Evolutionary conservation across 2,888 invertebrate species (phyloP), one percentile per base, ranked within the genome.

Genomic region (Ochropacha duplaris): DNA sequence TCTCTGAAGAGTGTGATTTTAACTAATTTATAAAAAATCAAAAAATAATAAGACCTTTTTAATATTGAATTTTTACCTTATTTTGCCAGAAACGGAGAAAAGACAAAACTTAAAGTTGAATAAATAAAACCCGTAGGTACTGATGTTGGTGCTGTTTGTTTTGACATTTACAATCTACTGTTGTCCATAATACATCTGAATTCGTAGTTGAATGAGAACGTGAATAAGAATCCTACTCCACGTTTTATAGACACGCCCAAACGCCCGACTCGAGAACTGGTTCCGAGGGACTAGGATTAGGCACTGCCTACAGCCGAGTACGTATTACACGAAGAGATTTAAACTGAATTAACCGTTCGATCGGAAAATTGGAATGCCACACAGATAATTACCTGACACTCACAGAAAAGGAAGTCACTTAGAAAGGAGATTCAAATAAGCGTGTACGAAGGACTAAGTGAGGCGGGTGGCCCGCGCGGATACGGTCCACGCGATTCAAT

Each of bases 301-400:
- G 85, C 84, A 82, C 79, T 85, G 82, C 84, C 87, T 85, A 84
- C 78, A 84, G 79, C 77, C 82, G 79, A 85, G 78, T 84, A 86
- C 88, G 87, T 89, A 90, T 88, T 89, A 90, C 86, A 84, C 88
- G 90, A 88, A 90, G 86, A 91, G 90, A 92, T 92, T 92, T 92
- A 92, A 92, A 92, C 89, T 91, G 91, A 92, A 89, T 92, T 92
- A 91, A 87, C 90, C 90, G 83, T 91, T 92, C 92, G 90, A 91
- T 91, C 90, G 92, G 91, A 92, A 92, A 92, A 92, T 92, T 92
- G 92, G 90, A 91, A 92, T 90, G 91, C 92, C 92, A 90, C 92
- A 91, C 88, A 92, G 92, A 92, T 92, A 92, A 92, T 92, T 92
- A 92, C 90, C 92, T 92, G 92, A 92, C 92, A 92, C 92, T 92